Evolutionary conservation across 2,888 invertebrate species (phyloP).

Genomic region (Molanna angustata): DNA sequence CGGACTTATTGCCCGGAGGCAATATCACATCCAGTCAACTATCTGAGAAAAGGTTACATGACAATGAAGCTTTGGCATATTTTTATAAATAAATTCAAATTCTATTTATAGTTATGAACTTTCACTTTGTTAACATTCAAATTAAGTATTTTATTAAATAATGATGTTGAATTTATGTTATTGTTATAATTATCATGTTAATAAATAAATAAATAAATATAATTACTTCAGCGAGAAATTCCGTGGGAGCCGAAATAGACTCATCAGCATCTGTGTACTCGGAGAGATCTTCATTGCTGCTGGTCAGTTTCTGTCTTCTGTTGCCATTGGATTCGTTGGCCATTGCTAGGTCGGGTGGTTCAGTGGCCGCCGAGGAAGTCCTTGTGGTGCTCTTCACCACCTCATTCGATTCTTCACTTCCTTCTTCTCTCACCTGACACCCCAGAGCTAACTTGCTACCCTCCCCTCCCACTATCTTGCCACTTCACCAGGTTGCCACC

Average conservation of each 20-base stretch:
- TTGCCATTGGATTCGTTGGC: constrained; percentile 18
- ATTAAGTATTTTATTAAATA: background rate
- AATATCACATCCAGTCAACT: too few species aligned
- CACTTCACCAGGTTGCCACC: too few species aligned
- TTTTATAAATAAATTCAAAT: too few species aligned
- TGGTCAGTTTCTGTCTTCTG: constrained; percentile 41
- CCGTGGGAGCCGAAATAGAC: constrained; percentile 71
- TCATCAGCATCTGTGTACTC: constrained; percentile 71
- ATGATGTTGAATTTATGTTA: background rate
- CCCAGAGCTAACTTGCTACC: background rate
- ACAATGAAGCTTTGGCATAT: too few species aligned
- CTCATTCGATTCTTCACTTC: background rate
- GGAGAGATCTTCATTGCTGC: constrained; percentile 65
- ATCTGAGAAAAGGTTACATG: too few species aligned
- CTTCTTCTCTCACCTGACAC: background rate
- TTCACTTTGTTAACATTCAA: too few species aligned
- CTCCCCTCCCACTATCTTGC: background rate
- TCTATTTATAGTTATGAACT: too few species aligned
- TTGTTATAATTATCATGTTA: too few species aligned
- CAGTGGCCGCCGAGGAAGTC: constrained; percentile 6
- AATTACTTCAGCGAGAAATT: constrained; percentile 70
- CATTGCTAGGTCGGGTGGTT: constrained; percentile 2
- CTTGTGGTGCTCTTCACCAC: constrained; percentile 1
- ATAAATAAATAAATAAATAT: too few species aligned
- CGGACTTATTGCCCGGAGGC: too few species aligned